Conservation (phyloP, 2,797 vertebrate species). For the Morus bassanus region DNA sequence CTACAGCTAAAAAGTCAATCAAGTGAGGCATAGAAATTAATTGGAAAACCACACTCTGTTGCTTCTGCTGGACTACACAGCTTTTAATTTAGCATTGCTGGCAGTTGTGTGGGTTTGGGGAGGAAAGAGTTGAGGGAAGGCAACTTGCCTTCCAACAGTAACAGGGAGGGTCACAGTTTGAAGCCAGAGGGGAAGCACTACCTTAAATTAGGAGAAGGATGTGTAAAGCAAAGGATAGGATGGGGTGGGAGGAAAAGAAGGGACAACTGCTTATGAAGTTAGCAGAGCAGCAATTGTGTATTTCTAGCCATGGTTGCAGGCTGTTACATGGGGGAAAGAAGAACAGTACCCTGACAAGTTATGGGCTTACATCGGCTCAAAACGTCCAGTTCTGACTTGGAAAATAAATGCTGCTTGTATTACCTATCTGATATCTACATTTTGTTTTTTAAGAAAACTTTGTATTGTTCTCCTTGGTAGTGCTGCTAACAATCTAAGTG, state of each 20-base stretch:
- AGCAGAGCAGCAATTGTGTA: fast-evolving
- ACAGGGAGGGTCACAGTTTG: neutral
- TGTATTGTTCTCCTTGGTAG: neutral
- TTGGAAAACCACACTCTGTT: neutral
- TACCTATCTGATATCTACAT: neutral
- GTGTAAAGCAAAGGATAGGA: neutral
- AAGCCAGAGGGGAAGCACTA: neutral
- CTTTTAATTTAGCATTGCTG: neutral
- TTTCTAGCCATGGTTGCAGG: neutral
- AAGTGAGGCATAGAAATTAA: neutral
- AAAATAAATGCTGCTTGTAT: neutral
- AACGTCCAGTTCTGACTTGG: neutral
- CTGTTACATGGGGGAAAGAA: neutral
- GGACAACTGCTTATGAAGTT: neutral
- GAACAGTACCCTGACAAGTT: neutral
- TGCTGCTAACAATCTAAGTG: neutral
- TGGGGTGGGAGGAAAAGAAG: neutral
- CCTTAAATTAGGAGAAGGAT: neutral
- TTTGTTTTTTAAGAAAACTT: neutral
- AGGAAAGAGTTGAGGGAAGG: neutral
- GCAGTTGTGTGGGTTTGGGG: neutral
- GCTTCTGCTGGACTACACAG: neutral
- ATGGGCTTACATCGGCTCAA: neutral
- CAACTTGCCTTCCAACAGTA: neutral
- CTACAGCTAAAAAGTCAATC: neutral